phyloP scores from a whole-genome alignment of 2,797 vertebrate species.

The Brotogeris chrysoptera region DNA sequence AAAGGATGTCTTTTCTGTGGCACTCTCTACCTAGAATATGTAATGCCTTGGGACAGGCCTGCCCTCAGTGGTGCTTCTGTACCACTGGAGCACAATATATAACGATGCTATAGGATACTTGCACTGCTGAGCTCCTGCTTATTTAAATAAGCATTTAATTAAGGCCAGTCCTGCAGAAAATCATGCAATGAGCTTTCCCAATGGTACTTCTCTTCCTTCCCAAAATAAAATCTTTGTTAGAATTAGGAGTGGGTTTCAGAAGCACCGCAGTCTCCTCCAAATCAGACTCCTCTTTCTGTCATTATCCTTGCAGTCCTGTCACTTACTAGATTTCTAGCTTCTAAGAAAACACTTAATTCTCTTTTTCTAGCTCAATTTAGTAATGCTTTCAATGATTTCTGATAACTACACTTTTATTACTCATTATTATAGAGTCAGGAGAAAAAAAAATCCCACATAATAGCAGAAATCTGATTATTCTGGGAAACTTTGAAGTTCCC shows the following conservation, averaged over 20 bases:
- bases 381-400: constrained; percentile 5
- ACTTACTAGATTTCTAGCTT: neutral
- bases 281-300: neutral
- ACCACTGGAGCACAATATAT: constrained; percentile 3
- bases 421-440: neutral
- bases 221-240: neutral
- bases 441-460: constrained; percentile 5
- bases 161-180: neutral
- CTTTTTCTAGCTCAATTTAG: neutral
- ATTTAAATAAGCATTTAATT: constrained; percentile 46
- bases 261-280: neutral
- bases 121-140: neutral
- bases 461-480: constrained; percentile 43
- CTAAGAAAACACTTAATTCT: neutral
- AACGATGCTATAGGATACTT: constrained; percentile 41
- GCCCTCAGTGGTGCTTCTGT: constrained; percentile 60
- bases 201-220: neutral
- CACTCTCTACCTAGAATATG: constrained; percentile 4
- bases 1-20: constrained; percentile 46
- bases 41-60: neutral
- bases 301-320: neutral
- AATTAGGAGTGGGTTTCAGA: neutral
- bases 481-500: constrained; percentile 34
- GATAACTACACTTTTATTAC: neutral
- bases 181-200: neutral